phyloP scores from a whole-genome alignment of 2,113 vertebrate genomes.

The Bagarius yarrelli region DNA sequence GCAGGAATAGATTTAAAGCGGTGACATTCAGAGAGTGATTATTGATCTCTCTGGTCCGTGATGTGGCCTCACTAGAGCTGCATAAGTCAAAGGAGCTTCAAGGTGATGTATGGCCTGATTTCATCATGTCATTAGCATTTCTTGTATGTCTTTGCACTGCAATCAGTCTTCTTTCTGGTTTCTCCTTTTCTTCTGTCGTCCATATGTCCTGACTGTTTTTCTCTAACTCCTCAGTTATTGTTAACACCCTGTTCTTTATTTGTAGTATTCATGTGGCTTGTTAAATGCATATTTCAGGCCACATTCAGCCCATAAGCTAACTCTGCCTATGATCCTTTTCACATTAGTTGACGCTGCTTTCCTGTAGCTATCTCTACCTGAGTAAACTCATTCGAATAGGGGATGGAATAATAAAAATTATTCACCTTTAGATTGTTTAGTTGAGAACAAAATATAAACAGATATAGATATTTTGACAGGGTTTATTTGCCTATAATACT shows the following conservation, averaged over 20 bases:
- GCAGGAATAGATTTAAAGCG: constrained; percentile 5
- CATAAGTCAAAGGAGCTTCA: not conserved
- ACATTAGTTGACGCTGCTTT: too few relatives aligned
- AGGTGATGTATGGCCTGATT: constrained; percentile 25
- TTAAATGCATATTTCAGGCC: not conserved
- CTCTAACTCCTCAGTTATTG: not conserved
- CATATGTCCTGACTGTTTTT: not conserved
- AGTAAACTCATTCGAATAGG: too few relatives aligned
- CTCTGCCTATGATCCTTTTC: too few relatives aligned
- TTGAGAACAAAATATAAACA: too few relatives aligned
- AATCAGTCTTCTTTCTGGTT: not conserved
- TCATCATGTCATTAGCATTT: constrained; percentile 5
- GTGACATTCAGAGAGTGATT: constrained; percentile 28
- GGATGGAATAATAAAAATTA: too few relatives aligned
- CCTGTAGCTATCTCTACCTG: not conserved
- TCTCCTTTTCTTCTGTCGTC: not conserved
- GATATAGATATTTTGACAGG: too few relatives aligned
- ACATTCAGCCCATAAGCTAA: not conserved
- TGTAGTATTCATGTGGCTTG: not conserved
- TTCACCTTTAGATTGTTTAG: too few relatives aligned
- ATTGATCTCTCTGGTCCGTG: constrained; percentile 29
- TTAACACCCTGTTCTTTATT: not conserved
- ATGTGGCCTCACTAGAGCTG: not conserved
- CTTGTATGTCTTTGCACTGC: not conserved
- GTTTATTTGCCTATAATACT: not conserved